Evolutionary conservation across 2,113 vertebrate genomes (phyloP).

Genomic region (Odocoileus virginianus): DNA sequence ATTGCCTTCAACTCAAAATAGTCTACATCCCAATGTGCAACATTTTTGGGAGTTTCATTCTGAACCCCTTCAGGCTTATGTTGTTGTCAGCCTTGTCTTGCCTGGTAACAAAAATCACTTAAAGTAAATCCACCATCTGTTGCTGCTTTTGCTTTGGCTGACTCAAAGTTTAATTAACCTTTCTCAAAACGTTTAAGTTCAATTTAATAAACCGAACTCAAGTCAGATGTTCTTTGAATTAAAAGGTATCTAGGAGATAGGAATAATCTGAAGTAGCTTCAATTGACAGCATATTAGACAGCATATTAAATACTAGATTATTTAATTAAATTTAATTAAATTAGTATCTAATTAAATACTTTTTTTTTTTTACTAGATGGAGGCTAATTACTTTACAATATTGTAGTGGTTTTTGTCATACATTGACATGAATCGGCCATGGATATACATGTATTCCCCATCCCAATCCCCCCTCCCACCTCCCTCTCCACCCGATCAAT

Average conservation of each 20-base stretch:
- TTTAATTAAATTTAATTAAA: too few relatives aligned
- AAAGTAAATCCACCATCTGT: background rate
- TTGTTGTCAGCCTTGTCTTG: background rate
- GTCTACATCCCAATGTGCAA: background rate
- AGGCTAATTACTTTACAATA: too few relatives aligned
- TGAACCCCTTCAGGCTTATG: background rate
- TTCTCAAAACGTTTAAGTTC: background rate
- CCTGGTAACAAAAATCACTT: background rate
- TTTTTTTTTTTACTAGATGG: too few relatives aligned
- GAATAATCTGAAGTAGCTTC: background rate
- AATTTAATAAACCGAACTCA: background rate
- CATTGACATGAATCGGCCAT: too few relatives aligned
- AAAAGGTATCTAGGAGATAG: background rate
- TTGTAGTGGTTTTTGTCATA: too few relatives aligned
- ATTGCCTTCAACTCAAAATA: background rate
- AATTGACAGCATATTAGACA: background rate
- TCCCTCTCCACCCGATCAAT: too few relatives aligned
- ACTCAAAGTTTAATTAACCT: background rate
- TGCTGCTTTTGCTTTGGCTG: background rate
- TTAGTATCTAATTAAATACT: too few relatives aligned
- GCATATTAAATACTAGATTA: too few relatives aligned
- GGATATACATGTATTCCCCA: too few relatives aligned
- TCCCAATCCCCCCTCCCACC: too few relatives aligned
- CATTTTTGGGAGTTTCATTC: background rate
- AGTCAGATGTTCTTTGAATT: background rate